Percentiles rank a stretch among this genome's conserved stretches.
Conservation (phyloP, 1,140 invertebrate genomes). For the Leptonema lineaticorne region DNA sequence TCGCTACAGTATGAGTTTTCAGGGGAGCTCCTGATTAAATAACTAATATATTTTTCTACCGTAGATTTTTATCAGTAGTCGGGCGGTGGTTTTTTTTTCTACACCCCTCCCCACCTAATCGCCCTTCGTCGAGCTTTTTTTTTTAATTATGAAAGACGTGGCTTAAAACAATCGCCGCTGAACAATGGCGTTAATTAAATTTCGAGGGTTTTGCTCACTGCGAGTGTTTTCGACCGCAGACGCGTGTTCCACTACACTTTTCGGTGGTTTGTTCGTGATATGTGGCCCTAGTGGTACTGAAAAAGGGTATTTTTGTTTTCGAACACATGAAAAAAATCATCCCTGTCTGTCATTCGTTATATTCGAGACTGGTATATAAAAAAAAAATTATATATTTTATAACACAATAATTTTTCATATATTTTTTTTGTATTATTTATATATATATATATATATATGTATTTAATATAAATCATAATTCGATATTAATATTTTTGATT, state of each 20-base stretch:
- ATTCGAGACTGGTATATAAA: too few species aligned
- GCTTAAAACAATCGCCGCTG: neutral
- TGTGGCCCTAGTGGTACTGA: neutral
- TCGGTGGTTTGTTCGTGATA: neutral
- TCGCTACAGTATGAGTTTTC: neutral
- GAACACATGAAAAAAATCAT: too few species aligned
- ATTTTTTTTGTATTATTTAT: neutral
- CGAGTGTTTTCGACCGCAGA: neutral
- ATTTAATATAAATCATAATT: too few species aligned
- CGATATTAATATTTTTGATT: too few species aligned
- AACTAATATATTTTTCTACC: too few species aligned
- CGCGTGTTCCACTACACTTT: neutral
- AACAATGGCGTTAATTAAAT: conserved; percentile 14
- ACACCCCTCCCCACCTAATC: too few species aligned
- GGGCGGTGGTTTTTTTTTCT: too few species aligned
- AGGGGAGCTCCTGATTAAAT: neutral
- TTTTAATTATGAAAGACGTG: conserved; percentile 5
- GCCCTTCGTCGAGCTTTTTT: neutral
- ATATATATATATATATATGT: neutral
- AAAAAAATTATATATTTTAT: too few species aligned
- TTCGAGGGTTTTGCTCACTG: neutral
- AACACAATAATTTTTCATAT: neutral
- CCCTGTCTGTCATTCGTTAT: too few species aligned
- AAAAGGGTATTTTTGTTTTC: too few species aligned
- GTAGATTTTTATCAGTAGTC: too few species aligned